Conservation (phyloP, 1,140 invertebrate genomes). For the Drosophila sulfurigaster region DNA sequence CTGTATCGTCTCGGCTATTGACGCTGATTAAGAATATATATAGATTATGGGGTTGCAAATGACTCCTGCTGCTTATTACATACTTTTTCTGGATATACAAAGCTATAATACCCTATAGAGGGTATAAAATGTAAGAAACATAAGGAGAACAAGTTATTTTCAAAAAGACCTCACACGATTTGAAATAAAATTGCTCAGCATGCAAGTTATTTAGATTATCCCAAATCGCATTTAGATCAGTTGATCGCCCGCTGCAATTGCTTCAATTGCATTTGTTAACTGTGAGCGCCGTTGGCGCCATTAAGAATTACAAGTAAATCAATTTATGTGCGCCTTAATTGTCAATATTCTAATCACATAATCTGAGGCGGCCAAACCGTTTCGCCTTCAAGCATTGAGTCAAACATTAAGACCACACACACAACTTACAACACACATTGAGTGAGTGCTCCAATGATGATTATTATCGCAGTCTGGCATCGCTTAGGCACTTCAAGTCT, state of each 20-base stretch:
- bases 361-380: slow-evolving; percentile 56
- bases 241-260: slow-evolving; percentile 24
- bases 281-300: slow-evolving; percentile 55
- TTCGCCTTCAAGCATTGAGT: slow-evolving; percentile 55
- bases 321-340: slow-evolving; percentile 71
- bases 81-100: no score
- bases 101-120: no score
- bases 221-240: neutral
- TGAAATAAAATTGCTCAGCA: neutral
- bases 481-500: slow-evolving; percentile 50
- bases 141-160: no score
- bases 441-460: slow-evolving; percentile 19
- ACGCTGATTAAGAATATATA: no score
- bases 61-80: no score
- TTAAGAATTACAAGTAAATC: slow-evolving; percentile 76
- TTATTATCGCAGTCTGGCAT: slow-evolving; percentile 73
- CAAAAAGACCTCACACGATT: no score
- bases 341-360: slow-evolving; percentile 82
- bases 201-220: neutral
- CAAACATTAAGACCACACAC: slow-evolving; percentile 66
- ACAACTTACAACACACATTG: slow-evolving; percentile 2
- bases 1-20: no score
- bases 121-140: no score
- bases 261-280: slow-evolving; percentile 17
- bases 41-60: no score